Base-by-base conservation (phyloP, 1,140 invertebrate genomes). In the Nasonia vitripennis region DNA sequence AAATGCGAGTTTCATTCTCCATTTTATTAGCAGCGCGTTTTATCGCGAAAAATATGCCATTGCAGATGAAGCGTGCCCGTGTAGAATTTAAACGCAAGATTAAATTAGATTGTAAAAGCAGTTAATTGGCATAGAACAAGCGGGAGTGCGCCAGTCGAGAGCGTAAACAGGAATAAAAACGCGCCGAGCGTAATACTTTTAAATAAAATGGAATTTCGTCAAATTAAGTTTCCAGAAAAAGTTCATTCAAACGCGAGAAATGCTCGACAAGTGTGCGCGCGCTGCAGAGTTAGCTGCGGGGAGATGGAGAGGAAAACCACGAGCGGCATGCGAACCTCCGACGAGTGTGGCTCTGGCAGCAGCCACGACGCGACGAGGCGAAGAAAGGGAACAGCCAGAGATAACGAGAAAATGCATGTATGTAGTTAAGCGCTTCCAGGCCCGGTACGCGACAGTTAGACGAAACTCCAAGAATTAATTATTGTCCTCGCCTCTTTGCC, bases 381-480 rank as follows among this genome's bases (percentile, higher is more conserved):
- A 71, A 78, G 78, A 70, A 84, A 78, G 48, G 41, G 74, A 70
- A 74, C 17, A 23, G 37, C 31, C 62, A 78, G 45, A 68, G 77
- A 86, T 79, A 83, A 73, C 67, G 74, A 79, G 31, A 79, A 79
- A 83, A 77, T 83, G n/a, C 77, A 83, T 78, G 77, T 67, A 73
- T 48, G 55, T 81, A 80, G 81, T 85, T 84, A 82, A 86, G 87
- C 78, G 85, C 83, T 81, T 78, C 41, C 82, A 83, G 86, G 84
- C 45, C 75, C 85, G 86, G 83, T 87, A 88, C 82, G 86, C 87
- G 87, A 88, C 87, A 86, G 87, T 88, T 87, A 87, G 84, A 86
- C 73, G 86, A 86, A 90, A 90, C 87, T 89, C 86, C 78, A 87
- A 80, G 87, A 91, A 90, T 91, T 91, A 91, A 91, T 91, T 91